Evolutionary conservation across 2,888 invertebrate genomes (phyloP).

Genomic region (Meghimatium bilineatum): DNA sequence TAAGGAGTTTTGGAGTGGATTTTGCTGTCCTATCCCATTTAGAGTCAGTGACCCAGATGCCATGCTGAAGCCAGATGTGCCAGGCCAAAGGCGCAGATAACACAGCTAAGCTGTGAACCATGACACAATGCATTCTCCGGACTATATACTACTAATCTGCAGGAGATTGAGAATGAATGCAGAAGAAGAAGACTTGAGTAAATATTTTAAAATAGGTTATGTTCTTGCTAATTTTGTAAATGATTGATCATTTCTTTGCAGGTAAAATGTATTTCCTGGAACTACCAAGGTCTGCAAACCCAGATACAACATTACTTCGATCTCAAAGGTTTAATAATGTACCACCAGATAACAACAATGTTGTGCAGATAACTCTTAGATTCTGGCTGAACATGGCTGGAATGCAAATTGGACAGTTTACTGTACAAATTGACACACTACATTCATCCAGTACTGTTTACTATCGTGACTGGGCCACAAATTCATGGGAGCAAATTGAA

Average conservation of each 20-base stretch:
- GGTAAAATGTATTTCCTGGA: slow-evolving; percentile 11
- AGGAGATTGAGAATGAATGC: too few relatives aligned
- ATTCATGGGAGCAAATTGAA: slow-evolving; percentile 25
- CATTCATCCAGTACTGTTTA: neutral
- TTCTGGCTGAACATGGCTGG: slow-evolving; percentile 26
- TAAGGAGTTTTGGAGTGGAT: too few relatives aligned
- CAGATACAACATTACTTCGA: neutral
- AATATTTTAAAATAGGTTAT: neutral
- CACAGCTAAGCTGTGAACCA: too few relatives aligned
- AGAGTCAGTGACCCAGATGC: too few relatives aligned
- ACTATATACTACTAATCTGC: too few relatives aligned
- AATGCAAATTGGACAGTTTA: neutral
- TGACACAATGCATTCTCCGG: too few relatives aligned
- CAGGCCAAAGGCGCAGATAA: too few relatives aligned
- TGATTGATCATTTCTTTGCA: too few relatives aligned
- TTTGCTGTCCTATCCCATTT: too few relatives aligned
- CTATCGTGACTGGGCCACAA: neutral
- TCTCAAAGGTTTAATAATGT: neutral
- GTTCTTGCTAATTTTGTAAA: neutral
- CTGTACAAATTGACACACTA: neutral
- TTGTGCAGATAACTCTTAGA: neutral
- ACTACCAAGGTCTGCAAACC: neutral
- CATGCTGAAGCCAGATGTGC: too few relatives aligned
- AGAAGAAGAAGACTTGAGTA: too few relatives aligned
- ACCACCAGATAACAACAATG: neutral